Evolutionary conservation across 2,888 invertebrate genomes (phyloP), one percentile per base, ranked within the genome.

Genomic region (Limnephilus lunatus): DNA sequence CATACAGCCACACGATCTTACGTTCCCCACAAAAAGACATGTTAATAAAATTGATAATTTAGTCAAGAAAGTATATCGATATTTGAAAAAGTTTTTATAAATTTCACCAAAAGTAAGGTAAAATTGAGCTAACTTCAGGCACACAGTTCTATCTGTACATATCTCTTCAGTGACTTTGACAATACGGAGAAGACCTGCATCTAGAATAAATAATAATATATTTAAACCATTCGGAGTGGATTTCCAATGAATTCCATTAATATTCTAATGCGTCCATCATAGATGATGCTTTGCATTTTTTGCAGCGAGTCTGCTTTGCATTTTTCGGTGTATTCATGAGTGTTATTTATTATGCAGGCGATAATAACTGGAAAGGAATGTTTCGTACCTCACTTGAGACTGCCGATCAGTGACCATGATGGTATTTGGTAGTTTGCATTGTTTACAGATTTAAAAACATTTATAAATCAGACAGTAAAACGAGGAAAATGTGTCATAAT

Each of bases 241-340:
- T 19, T 83, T 83, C 83, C 83, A 83, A 32, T 0, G 83, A 83
- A 83, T 35, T 83, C 25, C 83, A 83, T 83, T 39, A 83, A 83
- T 83, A 83, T 83, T 83, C 83, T 32, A 83, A 83, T 25, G 15
- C 19, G 82, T 83, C 31, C 82, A 32, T 83, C 82, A 83, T 32
- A 31, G 82, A 32, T 15, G 82, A 31, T n/a, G 68, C 68, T 68
- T 68, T n/a, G 9, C 25, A 25, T 68, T 68, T 68, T 68, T 68
- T 68, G 68, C 53, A 53, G 19, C 15, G 82, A 82, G 32, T 35
- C 32, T 14, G 32, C 32, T 82, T 32, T 14, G 31, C 31, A 83
- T 32, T 35, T 83, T 83, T 32, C 15, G 82, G 31, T 83, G 31
- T 83, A 83, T 83, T 83, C 82, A 15, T 83, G 14, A 19, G 19